Conservation (phyloP, 2,888 invertebrate genomes). For the Ophonus ardosiacus region DNA sequence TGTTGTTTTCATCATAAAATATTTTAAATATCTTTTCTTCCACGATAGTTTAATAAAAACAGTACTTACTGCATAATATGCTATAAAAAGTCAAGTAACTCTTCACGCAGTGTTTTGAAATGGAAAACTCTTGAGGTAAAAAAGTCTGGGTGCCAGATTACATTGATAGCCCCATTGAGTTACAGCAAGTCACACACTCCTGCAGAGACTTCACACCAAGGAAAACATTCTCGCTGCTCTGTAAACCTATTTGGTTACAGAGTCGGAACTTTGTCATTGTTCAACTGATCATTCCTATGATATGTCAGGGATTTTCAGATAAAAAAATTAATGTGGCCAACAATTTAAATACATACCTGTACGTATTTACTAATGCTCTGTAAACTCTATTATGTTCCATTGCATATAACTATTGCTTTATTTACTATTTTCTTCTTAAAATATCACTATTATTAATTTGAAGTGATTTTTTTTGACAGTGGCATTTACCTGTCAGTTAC, state of each 20-base stretch:
- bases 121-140: constrained; percentile 17
- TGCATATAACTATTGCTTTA: no score
- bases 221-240: constrained; percentile 12
- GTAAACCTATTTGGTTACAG: neutral
- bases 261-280: neutral
- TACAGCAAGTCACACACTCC: constrained; percentile 38
- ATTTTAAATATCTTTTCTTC: constrained; percentile 10
- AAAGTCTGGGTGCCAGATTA: constrained; percentile 36
- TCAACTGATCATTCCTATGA: neutral
- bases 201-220: neutral
- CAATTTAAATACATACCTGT: no score
- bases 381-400: no score
- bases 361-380: no score
- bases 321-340: no score
- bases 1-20: constrained; percentile 22
- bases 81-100: constrained; percentile 43
- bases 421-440: no score
- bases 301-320: neutral
- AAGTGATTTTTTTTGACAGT: no score
- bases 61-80: constrained; percentile 31
- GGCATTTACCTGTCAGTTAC: no score
- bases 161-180: constrained; percentile 27
- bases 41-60: constrained; percentile 19
- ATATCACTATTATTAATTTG: no score
- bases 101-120: constrained; percentile 24